Base-by-base conservation (phyloP, 2,797 vertebrate species). In the Lagocephalus sceleratus region DNA sequence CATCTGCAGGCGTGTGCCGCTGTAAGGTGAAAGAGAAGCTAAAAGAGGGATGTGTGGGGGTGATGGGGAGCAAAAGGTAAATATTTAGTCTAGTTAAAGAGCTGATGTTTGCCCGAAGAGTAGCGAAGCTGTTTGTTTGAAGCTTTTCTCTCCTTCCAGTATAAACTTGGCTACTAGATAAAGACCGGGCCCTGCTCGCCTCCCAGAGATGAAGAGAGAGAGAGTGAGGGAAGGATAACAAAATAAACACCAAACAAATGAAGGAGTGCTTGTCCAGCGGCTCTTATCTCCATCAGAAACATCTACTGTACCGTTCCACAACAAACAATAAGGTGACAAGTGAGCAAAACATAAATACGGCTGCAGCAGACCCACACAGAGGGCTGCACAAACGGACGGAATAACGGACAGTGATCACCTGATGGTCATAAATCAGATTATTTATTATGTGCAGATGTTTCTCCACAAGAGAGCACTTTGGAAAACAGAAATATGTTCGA, bases 111-210 rank as follows among this genome's bases (percentile, higher is more conserved):
- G 88, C 71, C 68, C 88, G 88, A 88, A 89, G 76, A 83, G 84
- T 75, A 84, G 81, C 75, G 44, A 77, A 59, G 42, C 60, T 88
- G 91, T 91, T 92, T 92, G 87, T 90, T 85, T 89, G 89, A 91
- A 56, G 71, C 86, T 73, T 84, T 66, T 64, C 62, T 68, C 62
- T 57, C 73, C 77, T 77, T 80, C 76, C 85, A 85, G 88, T 78
- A 87, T 92, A 90, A 92, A 91, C 88, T 87, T 87, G 85, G 85
- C 91, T 82, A 70, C 82, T 81, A 86, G 87, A 90, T 91, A 89
- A 91, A 91, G 84, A 81, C 66, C 26, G 11, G 5, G 58, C 62
- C 54, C 66, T n/a, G 57, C 63, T 70, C 41, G 48, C 47, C 10
- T 75, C 60, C 26, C 40, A 32, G 58, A 79, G 73, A 82, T 74